These are phyloP conservation scores for Drosophila helvetica DNA, from an alignment of 2,888 invertebrate species.

Conservation along the genomic window DNA sequence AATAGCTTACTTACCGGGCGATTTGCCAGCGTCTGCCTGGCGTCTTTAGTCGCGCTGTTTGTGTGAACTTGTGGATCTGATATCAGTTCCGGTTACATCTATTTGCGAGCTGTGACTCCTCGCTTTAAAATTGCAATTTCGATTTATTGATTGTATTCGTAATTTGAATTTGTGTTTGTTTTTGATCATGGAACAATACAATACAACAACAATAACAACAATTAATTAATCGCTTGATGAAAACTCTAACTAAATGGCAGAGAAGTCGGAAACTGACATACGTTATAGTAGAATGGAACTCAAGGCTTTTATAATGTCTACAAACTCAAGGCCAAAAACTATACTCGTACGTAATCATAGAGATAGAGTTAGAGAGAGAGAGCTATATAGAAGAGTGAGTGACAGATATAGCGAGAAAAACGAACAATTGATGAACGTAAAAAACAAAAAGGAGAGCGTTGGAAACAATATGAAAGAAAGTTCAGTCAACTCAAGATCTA, in stretches of 20 bases:
- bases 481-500: conserved; percentile 24
- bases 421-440: not conserved
- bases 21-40: conserved; percentile 45
- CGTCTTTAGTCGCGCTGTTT: conserved; percentile 31
- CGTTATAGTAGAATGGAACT: conserved; percentile 24
- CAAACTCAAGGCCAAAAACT: conserved; percentile 45
- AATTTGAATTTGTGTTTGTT: conserved; percentile 34
- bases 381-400: conserved; percentile 16
- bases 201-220: conserved; percentile 83
- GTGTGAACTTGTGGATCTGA: conserved; percentile 52
- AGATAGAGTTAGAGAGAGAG: conserved; percentile 5
- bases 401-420: conserved; percentile 7
- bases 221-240: conserved; percentile 71
- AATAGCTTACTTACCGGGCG: conserved; percentile 62
- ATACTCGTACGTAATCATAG: conserved; percentile 21
- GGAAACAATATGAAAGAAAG: not conserved
- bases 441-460: conserved; percentile 5
- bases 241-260: conserved; percentile 60
- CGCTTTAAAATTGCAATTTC: conserved; percentile 74
- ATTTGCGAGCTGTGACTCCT: conserved; percentile 78
- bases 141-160: conserved; percentile 60
- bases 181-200: conserved; percentile 78
- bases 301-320: conserved; percentile 44
- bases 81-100: conserved; percentile 79
- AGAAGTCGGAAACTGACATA: conserved; percentile 38